These are phyloP conservation scores for Phaethon lepturus DNA, from an alignment of 2,113 vertebrate species.

Conservation along the genomic window DNA sequence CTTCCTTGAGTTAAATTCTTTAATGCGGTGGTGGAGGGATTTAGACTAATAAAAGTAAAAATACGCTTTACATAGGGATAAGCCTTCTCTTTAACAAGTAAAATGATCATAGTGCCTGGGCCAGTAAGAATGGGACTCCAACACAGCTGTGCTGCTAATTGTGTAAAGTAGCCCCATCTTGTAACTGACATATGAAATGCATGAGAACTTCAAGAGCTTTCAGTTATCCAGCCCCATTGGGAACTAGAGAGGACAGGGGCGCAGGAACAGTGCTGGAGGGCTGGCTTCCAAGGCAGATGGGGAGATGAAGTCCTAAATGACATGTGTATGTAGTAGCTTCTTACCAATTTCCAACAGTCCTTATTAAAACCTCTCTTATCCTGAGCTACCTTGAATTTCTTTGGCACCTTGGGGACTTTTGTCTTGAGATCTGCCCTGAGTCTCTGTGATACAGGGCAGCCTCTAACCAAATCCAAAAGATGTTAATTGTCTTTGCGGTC, in stretches of 20 bases:
- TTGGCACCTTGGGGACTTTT: not conserved
- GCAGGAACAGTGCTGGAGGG: not conserved
- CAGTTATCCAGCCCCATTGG: not conserved
- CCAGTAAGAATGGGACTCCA: not conserved
- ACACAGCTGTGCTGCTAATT: not conserved
- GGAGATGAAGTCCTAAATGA: not conserved
- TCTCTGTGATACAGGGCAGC: not conserved
- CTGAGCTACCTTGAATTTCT: not conserved
- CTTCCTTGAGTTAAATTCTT: not conserved
- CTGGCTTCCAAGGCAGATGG: not conserved
- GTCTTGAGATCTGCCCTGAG: not conserved
- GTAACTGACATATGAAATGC: not conserved
- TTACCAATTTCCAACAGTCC: not conserved
- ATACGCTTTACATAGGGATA: not conserved
- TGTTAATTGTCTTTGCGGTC: not conserved
- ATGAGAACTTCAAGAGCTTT: not conserved
- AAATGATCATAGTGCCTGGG: accelerated
- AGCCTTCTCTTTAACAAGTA: not conserved
- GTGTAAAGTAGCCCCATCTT: not conserved
- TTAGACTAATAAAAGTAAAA: not conserved
- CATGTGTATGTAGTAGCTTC: not conserved
- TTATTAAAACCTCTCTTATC: not conserved
- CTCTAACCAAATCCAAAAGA: not conserved
- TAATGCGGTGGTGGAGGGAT: not conserved
- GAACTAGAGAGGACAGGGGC: not conserved